Percentiles rank a stretch among this genome's conserved stretches.
These are phyloP conservation scores for Holothuria glaberrima DNA, from an alignment of 35 echinoderm and acorn worm genomes.

Conservation along the genomic window DNA sequence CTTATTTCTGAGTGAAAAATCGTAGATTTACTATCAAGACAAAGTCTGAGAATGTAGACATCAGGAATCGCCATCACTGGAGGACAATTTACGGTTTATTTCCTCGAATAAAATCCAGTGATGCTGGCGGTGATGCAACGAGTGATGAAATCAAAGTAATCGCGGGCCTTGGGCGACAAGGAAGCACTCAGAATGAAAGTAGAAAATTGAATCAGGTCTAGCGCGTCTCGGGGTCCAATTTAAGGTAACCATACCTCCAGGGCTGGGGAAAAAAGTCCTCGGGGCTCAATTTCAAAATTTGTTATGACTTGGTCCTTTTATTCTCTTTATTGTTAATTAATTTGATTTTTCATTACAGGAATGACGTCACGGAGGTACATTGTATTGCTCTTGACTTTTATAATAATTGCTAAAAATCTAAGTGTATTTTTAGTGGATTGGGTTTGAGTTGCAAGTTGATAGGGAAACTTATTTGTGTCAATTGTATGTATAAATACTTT, in stretches of 20 bases:
- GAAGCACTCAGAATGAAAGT: slow-evolving; percentile 47
- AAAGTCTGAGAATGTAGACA: slow-evolving; percentile 6
- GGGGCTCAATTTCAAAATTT: slow-evolving; percentile 49
- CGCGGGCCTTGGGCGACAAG: slow-evolving; percentile 42
- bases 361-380: slow-evolving; percentile 42
- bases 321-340: slow-evolving; percentile 64
- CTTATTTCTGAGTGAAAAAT: neutral
- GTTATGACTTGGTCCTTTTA: slow-evolving; percentile 56
- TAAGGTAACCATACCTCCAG: slow-evolving; percentile 47
- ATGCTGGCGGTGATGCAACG: slow-evolving; percentile 2
- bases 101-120: slow-evolving; percentile 31
- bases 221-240: slow-evolving; percentile 54
- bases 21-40: slow-evolving; percentile 11
- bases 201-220: slow-evolving; percentile 55
- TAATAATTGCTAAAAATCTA: slow-evolving; percentile 31
- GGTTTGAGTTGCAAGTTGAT: no score
- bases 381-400: slow-evolving; percentile 43
- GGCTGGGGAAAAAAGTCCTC: slow-evolving; percentile 34
- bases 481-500: no score
- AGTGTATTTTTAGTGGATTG: slow-evolving; percentile 1
- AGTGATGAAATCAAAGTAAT: slow-evolving; percentile 45
- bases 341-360: slow-evolving; percentile 51
- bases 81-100: slow-evolving; percentile 47
- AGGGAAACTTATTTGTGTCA: no score
- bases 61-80: slow-evolving; percentile 36